A percentile compares a stretch with the other conserved stretches of the same genome.
phyloP scores from a whole-genome alignment of 2,113 vertebrate species.

The Mus musculus region DNA sequence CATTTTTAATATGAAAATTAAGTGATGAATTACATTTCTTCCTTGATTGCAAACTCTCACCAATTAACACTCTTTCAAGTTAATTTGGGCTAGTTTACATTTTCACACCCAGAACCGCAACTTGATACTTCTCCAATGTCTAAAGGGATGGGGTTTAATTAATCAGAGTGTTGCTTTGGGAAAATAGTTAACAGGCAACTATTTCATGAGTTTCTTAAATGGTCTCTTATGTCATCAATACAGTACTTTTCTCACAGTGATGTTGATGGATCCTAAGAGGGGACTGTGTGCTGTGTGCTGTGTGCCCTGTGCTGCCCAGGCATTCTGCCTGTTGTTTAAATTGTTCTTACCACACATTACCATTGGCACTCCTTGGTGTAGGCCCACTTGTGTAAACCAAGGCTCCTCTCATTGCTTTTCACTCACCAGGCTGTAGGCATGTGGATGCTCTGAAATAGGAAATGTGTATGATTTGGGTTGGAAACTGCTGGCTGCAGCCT shows the following conservation, averaged over 20 bases:
- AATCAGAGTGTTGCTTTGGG: not conserved
- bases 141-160: not conserved
- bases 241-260: not conserved
- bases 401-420: not conserved
- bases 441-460: not conserved
- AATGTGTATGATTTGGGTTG: not conserved
- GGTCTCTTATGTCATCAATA: not conserved
- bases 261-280: not conserved
- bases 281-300: not conserved
- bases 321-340: not conserved
- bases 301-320: not conserved
- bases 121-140: not conserved
- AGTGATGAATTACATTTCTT: not conserved
- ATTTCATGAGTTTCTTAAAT: not conserved
- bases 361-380: not conserved
- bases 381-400: not conserved
- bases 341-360: not conserved
- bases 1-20: constrained; percentile 26
- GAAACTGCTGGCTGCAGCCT: not conserved
- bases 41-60: not conserved
- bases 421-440: not conserved
- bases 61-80: constrained; percentile 33
- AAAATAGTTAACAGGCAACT: not conserved
- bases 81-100: constrained; percentile 1
- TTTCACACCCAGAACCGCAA: constrained; percentile 38